Base-by-base conservation (phyloP, 2,797 vertebrate species). In the Sitta carolinensis region DNA sequence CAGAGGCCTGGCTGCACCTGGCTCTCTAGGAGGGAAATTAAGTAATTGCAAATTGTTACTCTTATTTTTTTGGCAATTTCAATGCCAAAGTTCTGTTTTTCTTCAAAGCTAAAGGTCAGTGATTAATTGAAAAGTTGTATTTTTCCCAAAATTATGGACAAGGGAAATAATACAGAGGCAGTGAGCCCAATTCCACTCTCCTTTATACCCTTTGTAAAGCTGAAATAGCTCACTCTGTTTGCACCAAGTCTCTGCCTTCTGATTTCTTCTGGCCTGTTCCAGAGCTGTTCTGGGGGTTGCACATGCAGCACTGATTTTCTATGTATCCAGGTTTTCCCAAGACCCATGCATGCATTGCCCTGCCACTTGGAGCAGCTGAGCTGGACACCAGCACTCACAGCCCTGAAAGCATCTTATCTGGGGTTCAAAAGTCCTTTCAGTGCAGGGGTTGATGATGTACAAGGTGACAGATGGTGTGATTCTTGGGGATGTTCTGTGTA, bases 351-450 rank as follows among this genome's bases (percentile, higher is more conserved):
- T 10, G 7, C 20, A 14, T 2, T 50, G 29, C 5, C 17, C 11
- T 85, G 22, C 42, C 20, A 16, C 32, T 34, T 47, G 23, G n/a
- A 80, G n/a, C 26, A 10, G 32, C 7, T 83, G 79, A 82, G 30
- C 58, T 42, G 47, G 67, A 80, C 45, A 62, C 19, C 72, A 73
- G 62, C n/a, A 54, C 89, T 85, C 97, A 97, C 96, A 92, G 96
- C 47, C 98, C 93, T 34, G 98, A 97, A 63, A 95, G 77, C n/a
- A 89, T 87, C 27, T 94, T 34, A 93, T 98, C 74, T 96, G 87
- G 87, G 98, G 97, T 97, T 97, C 91, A 91, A 97, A 98, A 19
- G 96, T 98, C 93, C 97, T 97, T 64, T 98, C 96, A 93, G 64
- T 11, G n/a, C 96, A 97, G 5, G 86, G 68, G 20, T 97, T 98